Evolutionary conservation across 2,797 vertebrate species (phyloP).

Genomic region (Characodon lateralis): DNA sequence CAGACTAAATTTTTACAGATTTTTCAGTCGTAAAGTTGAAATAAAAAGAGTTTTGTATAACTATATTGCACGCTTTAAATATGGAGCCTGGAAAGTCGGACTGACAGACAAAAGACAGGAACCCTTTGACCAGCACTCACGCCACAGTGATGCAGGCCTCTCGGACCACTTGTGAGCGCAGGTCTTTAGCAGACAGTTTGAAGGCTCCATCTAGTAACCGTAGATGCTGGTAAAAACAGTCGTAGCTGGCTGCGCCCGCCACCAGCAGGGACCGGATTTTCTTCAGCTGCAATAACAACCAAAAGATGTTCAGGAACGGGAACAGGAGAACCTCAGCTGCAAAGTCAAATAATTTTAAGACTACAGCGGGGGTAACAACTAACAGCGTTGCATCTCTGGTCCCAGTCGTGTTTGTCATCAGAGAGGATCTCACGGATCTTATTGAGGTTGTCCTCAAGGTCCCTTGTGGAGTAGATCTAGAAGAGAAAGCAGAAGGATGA

Average conservation of each 20-base stretch:
- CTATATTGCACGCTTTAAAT: not conserved
- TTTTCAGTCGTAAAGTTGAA: not conserved
- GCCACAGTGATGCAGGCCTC: slow-evolving; percentile 98
- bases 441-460: slow-evolving; percentile 97
- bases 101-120: not conserved
- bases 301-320: not conserved
- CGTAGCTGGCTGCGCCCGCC: slow-evolving; percentile 90
- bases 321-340: not conserved
- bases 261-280: slow-evolving; percentile 93
- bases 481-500: not conserved
- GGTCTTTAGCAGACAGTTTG: slow-evolving; percentile 96
- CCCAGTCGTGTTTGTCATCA: slow-evolving; percentile 99
- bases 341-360: not conserved
- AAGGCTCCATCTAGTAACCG: slow-evolving; percentile 94
- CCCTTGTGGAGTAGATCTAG: slow-evolving; percentile 94
- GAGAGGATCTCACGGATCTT: slow-evolving; percentile 98
- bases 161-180: slow-evolving; percentile 95
- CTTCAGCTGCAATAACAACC: slow-evolving; percentile 83
- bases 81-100: not conserved
- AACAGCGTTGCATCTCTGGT: slow-evolving; percentile 92
- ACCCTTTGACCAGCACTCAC: slow-evolving; percentile 80
- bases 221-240: slow-evolving; percentile 97
- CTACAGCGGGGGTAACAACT: slow-evolving; percentile 50
- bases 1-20: not conserved
- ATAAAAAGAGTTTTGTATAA: not conserved